Evolutionary conservation across 2,797 vertebrate species (phyloP), one percentile per base, ranked within the genome.

Genomic region (Scomberomorus guttatus): DNA sequence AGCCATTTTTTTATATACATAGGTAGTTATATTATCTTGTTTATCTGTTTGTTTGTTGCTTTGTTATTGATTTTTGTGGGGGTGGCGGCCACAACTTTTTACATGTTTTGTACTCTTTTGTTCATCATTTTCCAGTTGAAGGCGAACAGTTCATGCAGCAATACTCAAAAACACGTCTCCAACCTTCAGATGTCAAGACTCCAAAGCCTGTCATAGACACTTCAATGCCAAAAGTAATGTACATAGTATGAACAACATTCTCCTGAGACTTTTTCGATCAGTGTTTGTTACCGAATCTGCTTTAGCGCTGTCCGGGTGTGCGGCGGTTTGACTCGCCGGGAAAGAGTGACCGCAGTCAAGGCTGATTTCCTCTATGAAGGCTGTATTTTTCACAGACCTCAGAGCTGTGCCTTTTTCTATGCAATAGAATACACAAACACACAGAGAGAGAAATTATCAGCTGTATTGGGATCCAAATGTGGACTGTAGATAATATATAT

Each of bases 331-430:
- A 66, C 11, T 51, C 66, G n/a, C 62, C 58, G 12, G 50, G 64
- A 68, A n/a, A 54, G 88, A 86, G 81, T 64, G 51, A 70, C 52
- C 18, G 59, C 80, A 64, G 80, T 71, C 42, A 39, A 83, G 79
- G 80, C 81, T 48, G 79, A 82, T 63, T 86, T 81, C 82, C 78
- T 89, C 82, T 81, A 84, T 74, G 71, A 89, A 91, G 93, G 92
- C 92, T 93, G 93, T 93, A 90, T 94, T 93, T 92, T 96, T 94
- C 95, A 95, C 97, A 97, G 96, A 97, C 96, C 97, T 97, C 95
- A 95, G 97, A 97, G 97, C 98, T 98, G 98, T 99, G 98, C 98
- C 98, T 99, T 99, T 94, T 98, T 97, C 98, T 99, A 99, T 99
- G 98, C 98, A 99, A 99, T 97, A 96, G 95, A 97, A 96, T 96